A percentile compares a stretch with the other conserved stretches of the same genome.
Evolutionary conservation across 2,797 vertebrate genomes (phyloP).

Genomic region (Coregonus ussuriensis): DNA sequence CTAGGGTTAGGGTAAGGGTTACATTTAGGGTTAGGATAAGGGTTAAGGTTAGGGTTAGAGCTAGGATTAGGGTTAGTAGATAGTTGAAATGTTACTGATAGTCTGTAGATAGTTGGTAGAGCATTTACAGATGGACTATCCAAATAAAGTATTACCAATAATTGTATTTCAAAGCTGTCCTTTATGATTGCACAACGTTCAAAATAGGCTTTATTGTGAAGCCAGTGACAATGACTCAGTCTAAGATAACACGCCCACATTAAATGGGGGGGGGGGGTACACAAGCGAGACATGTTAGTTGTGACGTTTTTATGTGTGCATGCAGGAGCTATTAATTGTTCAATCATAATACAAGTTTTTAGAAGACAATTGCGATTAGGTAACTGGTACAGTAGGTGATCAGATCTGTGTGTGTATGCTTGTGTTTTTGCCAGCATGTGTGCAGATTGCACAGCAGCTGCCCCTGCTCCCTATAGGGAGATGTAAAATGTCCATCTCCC

Average conservation of each 20-base stretch:
- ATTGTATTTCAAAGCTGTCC: constrained; percentile 6
- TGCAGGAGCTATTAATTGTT: constrained; percentile 28
- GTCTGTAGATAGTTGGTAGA: too few relatives aligned
- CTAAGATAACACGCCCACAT: constrained; percentile 33
- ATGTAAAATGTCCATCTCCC: neutral
- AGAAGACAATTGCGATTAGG: constrained; percentile 23
- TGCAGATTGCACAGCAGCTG: neutral
- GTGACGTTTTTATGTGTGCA: constrained; percentile 22
- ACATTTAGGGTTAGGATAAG: too few relatives aligned
- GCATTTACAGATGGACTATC: too few relatives aligned
- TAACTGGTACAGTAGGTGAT: constrained; percentile 5
- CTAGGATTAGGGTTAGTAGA: too few relatives aligned
- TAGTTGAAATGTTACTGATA: too few relatives aligned
- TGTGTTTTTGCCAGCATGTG: neutral
- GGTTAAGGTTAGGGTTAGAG: too few relatives aligned
- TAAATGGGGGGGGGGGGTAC: constrained; percentile 31
- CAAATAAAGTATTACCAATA: too few relatives aligned
- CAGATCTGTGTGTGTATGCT: neutral
- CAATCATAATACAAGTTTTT: constrained; percentile 28
- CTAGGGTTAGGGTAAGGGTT: too few relatives aligned
- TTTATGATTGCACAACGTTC: constrained; percentile 22
- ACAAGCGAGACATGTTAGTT: constrained; percentile 21
- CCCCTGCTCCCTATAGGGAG: too few relatives aligned
- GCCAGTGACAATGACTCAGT: constrained; percentile 27
- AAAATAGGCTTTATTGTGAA: constrained; percentile 26